Conservation (phyloP, 2,888 invertebrate genomes). For the Bombylius discolor region DNA sequence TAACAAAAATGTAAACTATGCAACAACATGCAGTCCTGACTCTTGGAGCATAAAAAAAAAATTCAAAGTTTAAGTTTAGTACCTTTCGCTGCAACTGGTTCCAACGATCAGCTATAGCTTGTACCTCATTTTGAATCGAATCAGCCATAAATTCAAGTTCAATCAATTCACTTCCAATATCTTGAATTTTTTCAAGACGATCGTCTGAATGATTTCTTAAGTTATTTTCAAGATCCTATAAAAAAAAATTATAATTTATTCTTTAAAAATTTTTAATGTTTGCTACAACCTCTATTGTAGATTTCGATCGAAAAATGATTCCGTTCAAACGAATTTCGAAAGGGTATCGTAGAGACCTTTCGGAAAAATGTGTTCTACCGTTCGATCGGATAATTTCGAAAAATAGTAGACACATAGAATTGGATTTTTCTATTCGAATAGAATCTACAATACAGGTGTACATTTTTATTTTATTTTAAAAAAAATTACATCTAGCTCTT, state of each 20-base stretch:
- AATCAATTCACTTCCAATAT: constrained; percentile 58
- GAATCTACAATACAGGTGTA: too few relatives aligned
- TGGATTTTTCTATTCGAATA: too few relatives aligned
- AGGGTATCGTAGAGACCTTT: too few relatives aligned
- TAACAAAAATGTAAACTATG: not conserved
- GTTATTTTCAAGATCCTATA: constrained; percentile 70
- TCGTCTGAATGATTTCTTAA: constrained; percentile 60
- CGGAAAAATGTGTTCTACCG: too few relatives aligned
- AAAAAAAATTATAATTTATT: not conserved
- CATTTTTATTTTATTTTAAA: not conserved
- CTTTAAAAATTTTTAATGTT: too few relatives aligned
- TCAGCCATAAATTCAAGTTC: constrained; percentile 62
- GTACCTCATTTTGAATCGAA: constrained; percentile 53
- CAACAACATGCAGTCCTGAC: not conserved
- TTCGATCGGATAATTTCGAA: too few relatives aligned
- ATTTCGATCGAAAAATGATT: too few relatives aligned
- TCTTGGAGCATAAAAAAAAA: not conserved
- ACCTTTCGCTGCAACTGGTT: constrained; percentile 56
- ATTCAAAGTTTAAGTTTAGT: constrained; percentile 5
- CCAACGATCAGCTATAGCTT: constrained; percentile 50
- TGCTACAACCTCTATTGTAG: too few relatives aligned
- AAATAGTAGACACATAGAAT: too few relatives aligned
- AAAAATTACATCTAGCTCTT: constrained; percentile 65
- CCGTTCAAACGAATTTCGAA: too few relatives aligned
- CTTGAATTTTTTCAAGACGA: constrained; percentile 58